These are phyloP conservation scores for Muscidifurax raptorellus DNA, from an alignment of 1,140 invertebrate species.

Conservation along the genomic window DNA sequence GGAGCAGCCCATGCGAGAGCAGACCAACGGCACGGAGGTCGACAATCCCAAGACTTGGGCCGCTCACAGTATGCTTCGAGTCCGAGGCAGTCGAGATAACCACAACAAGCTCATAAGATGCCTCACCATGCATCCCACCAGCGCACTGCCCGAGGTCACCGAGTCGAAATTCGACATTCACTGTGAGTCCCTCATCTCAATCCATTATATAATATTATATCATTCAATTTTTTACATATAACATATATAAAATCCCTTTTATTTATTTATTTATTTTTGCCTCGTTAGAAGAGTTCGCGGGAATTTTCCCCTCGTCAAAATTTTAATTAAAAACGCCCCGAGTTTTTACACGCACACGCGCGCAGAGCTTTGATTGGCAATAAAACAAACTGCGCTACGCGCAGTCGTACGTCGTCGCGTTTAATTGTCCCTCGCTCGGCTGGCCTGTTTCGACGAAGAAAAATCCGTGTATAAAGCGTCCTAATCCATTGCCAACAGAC, in stretches of 20 bases:
- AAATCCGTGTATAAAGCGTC: not conserved
- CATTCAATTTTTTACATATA: not conserved
- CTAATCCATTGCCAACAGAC: slow-evolving; percentile 56
- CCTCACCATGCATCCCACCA: slow-evolving; percentile 88
- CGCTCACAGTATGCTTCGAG: slow-evolving; percentile 87
- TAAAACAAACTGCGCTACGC: not conserved
- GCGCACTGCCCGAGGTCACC: slow-evolving; percentile 80
- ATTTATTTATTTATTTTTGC: too few species aligned
- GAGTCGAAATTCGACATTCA: slow-evolving; percentile 88
- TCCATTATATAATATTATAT: slow-evolving; percentile 11
- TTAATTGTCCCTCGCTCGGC: not conserved
- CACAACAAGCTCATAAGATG: slow-evolving; percentile 86
- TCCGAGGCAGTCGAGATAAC: slow-evolving; percentile 85
- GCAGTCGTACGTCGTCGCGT: not conserved
- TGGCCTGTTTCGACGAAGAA: not conserved
- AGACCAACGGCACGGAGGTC: slow-evolving; percentile 89
- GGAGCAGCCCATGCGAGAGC: slow-evolving; percentile 78
- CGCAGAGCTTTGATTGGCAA: not conserved
- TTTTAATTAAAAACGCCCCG: not conserved
- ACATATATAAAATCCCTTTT: too few species aligned
- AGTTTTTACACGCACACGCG: not conserved
- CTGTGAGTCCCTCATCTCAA: too few species aligned
- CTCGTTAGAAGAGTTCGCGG: too few species aligned
- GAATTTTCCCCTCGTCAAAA: slow-evolving; percentile 33
- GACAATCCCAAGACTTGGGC: slow-evolving; percentile 89